Evolutionary conservation across 2,113 vertebrate genomes (phyloP), one percentile per base, ranked within the genome.

Genomic region (Trichechus manatus): DNA sequence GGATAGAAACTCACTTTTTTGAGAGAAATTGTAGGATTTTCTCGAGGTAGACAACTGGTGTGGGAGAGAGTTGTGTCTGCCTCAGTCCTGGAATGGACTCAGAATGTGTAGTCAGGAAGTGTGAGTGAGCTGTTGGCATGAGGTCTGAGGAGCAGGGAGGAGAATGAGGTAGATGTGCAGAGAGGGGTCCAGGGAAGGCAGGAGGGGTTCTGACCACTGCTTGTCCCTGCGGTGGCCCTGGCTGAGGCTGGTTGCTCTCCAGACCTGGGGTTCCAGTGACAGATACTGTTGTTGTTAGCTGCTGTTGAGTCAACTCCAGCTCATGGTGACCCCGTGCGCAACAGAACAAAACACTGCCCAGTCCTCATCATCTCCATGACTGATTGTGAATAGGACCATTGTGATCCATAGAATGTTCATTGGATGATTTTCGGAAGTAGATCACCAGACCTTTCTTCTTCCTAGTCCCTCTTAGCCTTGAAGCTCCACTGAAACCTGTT

Each of bases 81-180:
- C 1, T n/a, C 1, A 5, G 29, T 11, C 81, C 72, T 5, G 53
- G 23, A 1, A 17, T 1, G 31, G 47, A 59, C 33, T 20, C 0
- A 0, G 61, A 29, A 2, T 0, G 33, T 5, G 7, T 39, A 23
- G 17, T 4, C 31, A 33, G 78, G 19, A 14, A 8, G 25, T 0
- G 1, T 0, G 19, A 27, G 47, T 19, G 36, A 10, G 22, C 59
- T 27, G 44, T 59, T 5, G 0, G 10, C 59, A 27, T 2, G 1
- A 1, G 2, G 50, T 61, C 61, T 44, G 23, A 63, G 80, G 20
- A 23, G 15, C 87, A 3, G 1, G 79, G 17, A 31, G 56, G 56
- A 31, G 39, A 27, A 25, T 19, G 25, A 39, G 88, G 50, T 25
- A 2, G 1, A 11, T 1, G 13, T 4, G 64, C 66, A 39, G 66